phyloP scores from a whole-genome alignment of 2,888 invertebrate genomes.

The Aromia moschata region DNA sequence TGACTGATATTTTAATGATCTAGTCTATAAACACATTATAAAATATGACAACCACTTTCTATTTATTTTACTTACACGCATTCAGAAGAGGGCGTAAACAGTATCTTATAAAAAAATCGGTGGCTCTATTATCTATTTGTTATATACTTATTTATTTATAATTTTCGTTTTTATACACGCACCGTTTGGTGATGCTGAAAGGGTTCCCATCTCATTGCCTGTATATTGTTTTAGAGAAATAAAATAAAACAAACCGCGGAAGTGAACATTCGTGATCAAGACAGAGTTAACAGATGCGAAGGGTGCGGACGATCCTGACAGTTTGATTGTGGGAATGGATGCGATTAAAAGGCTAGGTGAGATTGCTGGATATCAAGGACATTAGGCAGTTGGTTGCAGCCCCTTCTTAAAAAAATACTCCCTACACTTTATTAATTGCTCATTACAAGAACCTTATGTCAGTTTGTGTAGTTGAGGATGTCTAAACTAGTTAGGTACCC shows the following conservation, averaged over 20 bases:
- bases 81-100: no score
- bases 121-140: background rate
- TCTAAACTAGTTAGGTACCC: no score
- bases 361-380: slow-evolving; percentile 36
- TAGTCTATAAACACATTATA: no score
- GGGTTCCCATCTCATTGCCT: slow-evolving; percentile 8
- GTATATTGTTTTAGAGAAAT: slow-evolving; percentile 25
- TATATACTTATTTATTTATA: slow-evolving; percentile 1
- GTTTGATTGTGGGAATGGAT: slow-evolving; percentile 43
- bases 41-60: no score
- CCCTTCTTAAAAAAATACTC: slow-evolving; percentile 12
- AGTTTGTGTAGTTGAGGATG: no score
- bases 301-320: slow-evolving; percentile 41
- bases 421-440: slow-evolving; percentile 1
- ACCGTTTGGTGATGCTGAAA: background rate
- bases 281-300: slow-evolving; percentile 39
- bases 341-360: slow-evolving; percentile 31
- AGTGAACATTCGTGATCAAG: slow-evolving; percentile 36
- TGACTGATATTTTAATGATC: no score
- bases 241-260: slow-evolving; percentile 33
- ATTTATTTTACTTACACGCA: no score
- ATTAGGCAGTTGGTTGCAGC: slow-evolving; percentile 32
- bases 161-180: background rate
- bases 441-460: background rate
- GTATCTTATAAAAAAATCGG: no score